phyloP scores from a whole-genome alignment of 2,797 vertebrate genomes.

The Corythornis leucogaster region DNA sequence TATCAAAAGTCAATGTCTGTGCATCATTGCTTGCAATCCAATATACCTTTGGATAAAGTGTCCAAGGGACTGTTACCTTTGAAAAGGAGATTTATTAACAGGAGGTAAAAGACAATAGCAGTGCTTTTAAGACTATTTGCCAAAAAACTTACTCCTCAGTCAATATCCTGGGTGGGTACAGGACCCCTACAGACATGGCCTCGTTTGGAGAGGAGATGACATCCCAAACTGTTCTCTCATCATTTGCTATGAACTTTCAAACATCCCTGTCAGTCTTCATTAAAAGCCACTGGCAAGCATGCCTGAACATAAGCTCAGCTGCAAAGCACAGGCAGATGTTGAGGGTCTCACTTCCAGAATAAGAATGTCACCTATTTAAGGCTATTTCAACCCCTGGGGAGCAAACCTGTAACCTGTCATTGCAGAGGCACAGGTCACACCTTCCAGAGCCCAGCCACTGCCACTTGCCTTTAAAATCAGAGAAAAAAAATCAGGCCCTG shows the following conservation, averaged over 20 bases:
- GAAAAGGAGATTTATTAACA: background rate
- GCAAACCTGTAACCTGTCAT: background rate
- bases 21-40: conserved; percentile 40
- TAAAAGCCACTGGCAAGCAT: background rate
- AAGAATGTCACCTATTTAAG: background rate
- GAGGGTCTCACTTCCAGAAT: background rate
- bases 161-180: background rate
- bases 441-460: background rate
- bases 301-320: background rate
- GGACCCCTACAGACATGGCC: background rate
- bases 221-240: background rate
- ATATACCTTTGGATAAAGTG: conserved; percentile 31
- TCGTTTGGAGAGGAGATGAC: background rate
- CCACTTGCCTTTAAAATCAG: background rate
- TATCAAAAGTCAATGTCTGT: background rate
- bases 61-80: conserved; percentile 26
- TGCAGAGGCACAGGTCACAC: background rate
- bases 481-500: background rate
- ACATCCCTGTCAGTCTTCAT: background rate
- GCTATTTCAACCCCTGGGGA: background rate
- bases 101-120: conserved; percentile 5
- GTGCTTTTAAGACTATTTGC: conserved; percentile 41
- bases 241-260: background rate
- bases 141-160: background rate
- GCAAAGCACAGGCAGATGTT: background rate